Percentiles rank a stretch among this genome's conserved stretches.
phyloP scores from a whole-genome alignment of 2,888 invertebrate species.

The Xestia sexstrigata region DNA sequence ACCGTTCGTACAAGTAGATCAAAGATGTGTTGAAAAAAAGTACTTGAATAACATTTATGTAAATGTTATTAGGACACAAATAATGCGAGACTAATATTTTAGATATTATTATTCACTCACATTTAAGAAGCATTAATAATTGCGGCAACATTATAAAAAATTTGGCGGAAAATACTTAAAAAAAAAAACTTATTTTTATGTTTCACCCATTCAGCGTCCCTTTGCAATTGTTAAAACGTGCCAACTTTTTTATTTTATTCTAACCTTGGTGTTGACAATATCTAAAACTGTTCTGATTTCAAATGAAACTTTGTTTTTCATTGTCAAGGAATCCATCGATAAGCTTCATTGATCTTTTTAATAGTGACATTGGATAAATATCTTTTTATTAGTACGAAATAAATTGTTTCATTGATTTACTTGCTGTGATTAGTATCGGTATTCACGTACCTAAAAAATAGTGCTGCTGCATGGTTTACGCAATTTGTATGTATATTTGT shows the following conservation, averaged over 20 bases:
- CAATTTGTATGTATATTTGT: too few relatives aligned
- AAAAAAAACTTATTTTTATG: not conserved
- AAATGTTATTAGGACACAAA: not conserved
- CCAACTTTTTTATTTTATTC: constrained; percentile 50
- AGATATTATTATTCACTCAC: too few relatives aligned
- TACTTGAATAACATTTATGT: not conserved
- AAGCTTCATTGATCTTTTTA: constrained; percentile 40
- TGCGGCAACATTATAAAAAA: not conserved
- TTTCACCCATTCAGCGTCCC: constrained; percentile 22
- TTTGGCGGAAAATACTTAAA: constrained; percentile 13
- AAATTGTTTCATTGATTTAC: constrained; percentile 15
- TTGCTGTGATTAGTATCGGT: not conserved
- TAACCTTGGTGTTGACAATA: constrained; percentile 60
- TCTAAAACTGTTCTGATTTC: constrained; percentile 42
- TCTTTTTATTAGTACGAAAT: constrained; percentile 3
- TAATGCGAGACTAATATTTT: not conserved
- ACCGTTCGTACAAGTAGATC: not conserved
- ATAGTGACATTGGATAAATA: constrained; percentile 16
- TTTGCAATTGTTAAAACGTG: constrained; percentile 1
- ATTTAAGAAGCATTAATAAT: not conserved
- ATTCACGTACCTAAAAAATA: constrained; percentile 8
- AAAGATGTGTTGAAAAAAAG: not conserved
- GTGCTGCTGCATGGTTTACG: not conserved
- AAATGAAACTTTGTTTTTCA: constrained; percentile 42
- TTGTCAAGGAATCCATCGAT: constrained; percentile 49